Evolutionary conservation across 2,888 invertebrate species (phyloP).

Genomic region (Macaria liturata): DNA sequence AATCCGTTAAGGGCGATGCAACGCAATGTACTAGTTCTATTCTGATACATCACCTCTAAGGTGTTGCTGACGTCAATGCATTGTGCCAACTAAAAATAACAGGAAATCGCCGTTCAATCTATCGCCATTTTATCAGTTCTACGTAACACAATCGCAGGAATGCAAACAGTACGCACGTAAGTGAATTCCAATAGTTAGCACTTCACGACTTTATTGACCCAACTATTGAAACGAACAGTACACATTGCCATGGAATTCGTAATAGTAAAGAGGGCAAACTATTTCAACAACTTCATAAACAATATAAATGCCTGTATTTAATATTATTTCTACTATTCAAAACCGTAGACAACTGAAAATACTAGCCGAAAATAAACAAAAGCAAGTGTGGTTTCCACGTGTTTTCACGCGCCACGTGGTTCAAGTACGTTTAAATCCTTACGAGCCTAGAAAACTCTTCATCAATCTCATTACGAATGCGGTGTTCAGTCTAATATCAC

Average conservation of each 20-base stretch:
- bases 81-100: conserved; percentile 48
- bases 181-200: conserved; percentile 34
- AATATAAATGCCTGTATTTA: too few relatives aligned
- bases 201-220: conserved; percentile 8
- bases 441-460: conserved; percentile 1
- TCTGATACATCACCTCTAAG: conserved; percentile 17
- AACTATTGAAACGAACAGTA: conserved; percentile 9
- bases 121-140: conserved; percentile 47
- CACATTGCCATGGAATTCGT: too few relatives aligned
- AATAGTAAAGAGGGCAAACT: neutral
- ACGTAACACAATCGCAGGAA: conserved; percentile 41
- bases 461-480: neutral
- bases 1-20: conserved; percentile 22
- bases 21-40: neutral
- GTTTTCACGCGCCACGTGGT: conserved; percentile 22
- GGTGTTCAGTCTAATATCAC: neutral
- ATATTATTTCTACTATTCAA: too few relatives aligned
- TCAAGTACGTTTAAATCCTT: conserved; percentile 1
- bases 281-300: neutral
- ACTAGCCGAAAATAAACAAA: conserved; percentile 10
- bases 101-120: conserved; percentile 44
- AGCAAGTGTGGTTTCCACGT: conserved; percentile 18
- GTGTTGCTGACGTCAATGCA: conserved; percentile 44
- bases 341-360: conserved; percentile 1
- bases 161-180: conserved; percentile 35